Conservation (phyloP, 1,140 invertebrate genomes). For the Cyphomyrmex costatus region DNA sequence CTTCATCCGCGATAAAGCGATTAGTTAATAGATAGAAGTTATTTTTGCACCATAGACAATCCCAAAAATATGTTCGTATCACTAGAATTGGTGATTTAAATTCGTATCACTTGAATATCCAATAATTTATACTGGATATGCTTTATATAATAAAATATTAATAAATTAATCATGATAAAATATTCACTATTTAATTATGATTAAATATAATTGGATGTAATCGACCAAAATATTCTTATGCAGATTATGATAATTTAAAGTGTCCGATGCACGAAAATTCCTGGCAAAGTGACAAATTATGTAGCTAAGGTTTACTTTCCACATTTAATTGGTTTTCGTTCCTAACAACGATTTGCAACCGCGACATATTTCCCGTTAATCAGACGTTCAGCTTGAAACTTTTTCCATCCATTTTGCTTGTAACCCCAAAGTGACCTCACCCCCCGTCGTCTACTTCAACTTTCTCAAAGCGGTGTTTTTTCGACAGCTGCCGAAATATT, state of each 20-base stretch:
- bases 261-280: constrained; percentile 2
- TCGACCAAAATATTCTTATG: neutral
- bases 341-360: constrained; percentile 58
- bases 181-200: neutral
- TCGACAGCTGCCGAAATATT: constrained; percentile 71
- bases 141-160: neutral
- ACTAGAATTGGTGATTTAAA: neutral
- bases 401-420: constrained; percentile 72
- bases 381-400: constrained; percentile 68
- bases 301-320: constrained; percentile 5
- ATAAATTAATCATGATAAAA: neutral
- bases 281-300: constrained; percentile 42
- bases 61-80: neutral
- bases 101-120: neutral
- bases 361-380: constrained; percentile 76
- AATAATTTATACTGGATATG: neutral
- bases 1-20: neutral
- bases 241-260: constrained; percentile 15
- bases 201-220: neutral
- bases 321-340: constrained; percentile 71
- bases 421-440: constrained; percentile 32
- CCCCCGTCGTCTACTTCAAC: constrained; percentile 69
- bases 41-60: constrained; percentile 30
- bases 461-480: constrained; percentile 65
- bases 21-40: constrained; percentile 6